Base-by-base conservation (phyloP, 92 coral and sea anemone species). In the Palythoa grandis region DNA sequence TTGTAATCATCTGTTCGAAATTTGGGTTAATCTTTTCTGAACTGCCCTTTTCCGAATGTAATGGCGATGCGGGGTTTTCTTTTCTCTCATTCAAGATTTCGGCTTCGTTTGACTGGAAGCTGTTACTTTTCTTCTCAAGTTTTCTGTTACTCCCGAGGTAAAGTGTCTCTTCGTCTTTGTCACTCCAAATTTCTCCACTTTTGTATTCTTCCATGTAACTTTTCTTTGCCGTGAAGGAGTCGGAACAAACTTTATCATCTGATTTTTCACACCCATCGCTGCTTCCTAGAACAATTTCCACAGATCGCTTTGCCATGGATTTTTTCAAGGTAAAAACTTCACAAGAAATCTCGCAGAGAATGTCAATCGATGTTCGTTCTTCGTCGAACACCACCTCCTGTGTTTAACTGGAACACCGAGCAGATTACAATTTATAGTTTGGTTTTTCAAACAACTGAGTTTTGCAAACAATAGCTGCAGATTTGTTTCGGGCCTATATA, bases 391-490 rank as follows among this genome's bases (percentile, higher is more conserved):
- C 85, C 74, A 80, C 85, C 85, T 80, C 85, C 85, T 80, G 85
- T 40, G 85, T 29, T 80, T 57, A 14, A 53, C 60, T 43, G 60
- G 38, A 56, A 8, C 50, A 24, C 74, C 74, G 22, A 67, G 85
- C 63, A 79, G 88, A 91, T 91, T 83, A 88, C 77, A 80, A 87
- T 86, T 91, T 91, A 91, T 87, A 84, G 88, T 85, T 87, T 87
- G 86, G 90, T 90, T 90, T 82, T 76, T 90, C 93, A 91, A 79
- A 87, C 92, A 87, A 87, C 88, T 84, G 88, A 84, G 70, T 83
- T 63, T 60, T 35, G 83, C 79, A 89, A 92, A 92, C 95, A 92
- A 92, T 87, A 73, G 93, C 83, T 67, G 70, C 84, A 87, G 91
- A 91, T 91, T 91, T 89, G 93, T 91, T 91, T 91, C 90, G 57